Percentiles rank a stretch among this genome's conserved stretches.
Conservation (phyloP, 2,888 invertebrate genomes). For the Watsonalla cultraria region DNA sequence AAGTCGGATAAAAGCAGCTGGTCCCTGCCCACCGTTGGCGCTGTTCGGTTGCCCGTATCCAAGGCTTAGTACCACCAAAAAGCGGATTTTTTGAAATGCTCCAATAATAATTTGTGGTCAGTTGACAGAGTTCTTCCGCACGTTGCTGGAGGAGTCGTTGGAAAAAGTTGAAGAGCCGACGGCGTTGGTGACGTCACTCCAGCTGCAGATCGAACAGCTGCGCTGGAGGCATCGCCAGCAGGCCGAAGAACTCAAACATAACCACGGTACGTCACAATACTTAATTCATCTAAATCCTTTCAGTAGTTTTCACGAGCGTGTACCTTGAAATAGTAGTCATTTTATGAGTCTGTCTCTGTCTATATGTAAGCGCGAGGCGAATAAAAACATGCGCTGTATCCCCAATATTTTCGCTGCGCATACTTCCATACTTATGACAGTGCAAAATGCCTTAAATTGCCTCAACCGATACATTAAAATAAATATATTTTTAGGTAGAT, state of each 20-base stretch:
- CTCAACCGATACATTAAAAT: background rate
- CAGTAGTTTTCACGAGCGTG: no score
- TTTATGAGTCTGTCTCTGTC: no score
- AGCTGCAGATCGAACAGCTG: constrained; percentile 83
- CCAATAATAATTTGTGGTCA: constrained; percentile 29
- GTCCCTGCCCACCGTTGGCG: no score
- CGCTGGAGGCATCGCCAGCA: constrained; percentile 87
- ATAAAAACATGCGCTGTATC: no score
- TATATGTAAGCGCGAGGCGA: no score
- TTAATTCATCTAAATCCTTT: background rate
- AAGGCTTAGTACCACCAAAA: no score
- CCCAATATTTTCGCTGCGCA: no score
- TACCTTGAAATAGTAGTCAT: no score
- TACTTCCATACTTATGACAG: background rate
- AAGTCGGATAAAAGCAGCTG: no score
- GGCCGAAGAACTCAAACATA: constrained; percentile 85
- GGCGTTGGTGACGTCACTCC: constrained; percentile 79
- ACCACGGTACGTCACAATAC: constrained; percentile 70
- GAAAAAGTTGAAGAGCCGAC: constrained; percentile 79
- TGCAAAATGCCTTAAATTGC: background rate
- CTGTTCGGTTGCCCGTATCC: no score
- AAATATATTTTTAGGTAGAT: background rate
- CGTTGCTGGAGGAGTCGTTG: constrained; percentile 82
- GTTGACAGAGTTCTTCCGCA: constrained; percentile 84
- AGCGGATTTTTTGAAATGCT: background rate